Evolutionary conservation across 2,113 vertebrate species (phyloP).

Genomic region (Nesogale talazaci): DNA sequence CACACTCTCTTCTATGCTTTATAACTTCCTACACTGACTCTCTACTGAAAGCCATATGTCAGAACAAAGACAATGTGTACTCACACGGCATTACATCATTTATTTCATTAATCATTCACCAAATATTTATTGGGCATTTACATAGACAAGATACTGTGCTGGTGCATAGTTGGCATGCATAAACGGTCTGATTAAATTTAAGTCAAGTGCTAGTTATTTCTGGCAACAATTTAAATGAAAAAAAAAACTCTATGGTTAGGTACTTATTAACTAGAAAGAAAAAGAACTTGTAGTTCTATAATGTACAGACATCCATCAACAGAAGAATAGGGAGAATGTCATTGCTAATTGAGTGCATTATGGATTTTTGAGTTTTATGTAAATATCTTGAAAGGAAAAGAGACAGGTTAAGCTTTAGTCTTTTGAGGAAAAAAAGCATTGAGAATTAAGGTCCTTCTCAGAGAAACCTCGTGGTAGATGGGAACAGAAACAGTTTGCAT

Average conservation of each 20-base stretch:
- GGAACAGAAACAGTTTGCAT: neutral
- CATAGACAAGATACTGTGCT: neutral
- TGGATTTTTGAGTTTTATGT: conserved; percentile 25
- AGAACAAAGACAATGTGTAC: conserved; percentile 29
- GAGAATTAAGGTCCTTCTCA: conserved; percentile 34
- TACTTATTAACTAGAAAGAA: conserved; percentile 11
- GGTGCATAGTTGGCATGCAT: neutral
- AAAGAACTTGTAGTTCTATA: neutral
- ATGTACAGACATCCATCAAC: neutral
- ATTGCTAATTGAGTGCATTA: neutral
- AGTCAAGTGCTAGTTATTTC: conserved; percentile 39
- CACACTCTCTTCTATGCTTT: conserved; percentile 15
- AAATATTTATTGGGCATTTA: conserved; percentile 59
- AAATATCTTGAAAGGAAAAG: conserved; percentile 33
- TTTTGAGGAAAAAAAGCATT: conserved; percentile 4
- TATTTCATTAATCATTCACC: conserved; percentile 42
- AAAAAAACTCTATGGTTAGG: neutral
- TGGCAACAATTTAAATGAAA: conserved; percentile 6
- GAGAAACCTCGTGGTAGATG: neutral
- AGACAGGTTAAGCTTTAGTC: conserved; percentile 34
- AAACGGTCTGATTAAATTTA: conserved; percentile 33
- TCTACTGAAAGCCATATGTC: neutral
- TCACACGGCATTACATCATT: neutral
- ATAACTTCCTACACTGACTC: conserved; percentile 12
- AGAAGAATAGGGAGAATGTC: neutral